phyloP scores from a whole-genome alignment of 2,113 vertebrate genomes.

The Tinamus guttatus region DNA sequence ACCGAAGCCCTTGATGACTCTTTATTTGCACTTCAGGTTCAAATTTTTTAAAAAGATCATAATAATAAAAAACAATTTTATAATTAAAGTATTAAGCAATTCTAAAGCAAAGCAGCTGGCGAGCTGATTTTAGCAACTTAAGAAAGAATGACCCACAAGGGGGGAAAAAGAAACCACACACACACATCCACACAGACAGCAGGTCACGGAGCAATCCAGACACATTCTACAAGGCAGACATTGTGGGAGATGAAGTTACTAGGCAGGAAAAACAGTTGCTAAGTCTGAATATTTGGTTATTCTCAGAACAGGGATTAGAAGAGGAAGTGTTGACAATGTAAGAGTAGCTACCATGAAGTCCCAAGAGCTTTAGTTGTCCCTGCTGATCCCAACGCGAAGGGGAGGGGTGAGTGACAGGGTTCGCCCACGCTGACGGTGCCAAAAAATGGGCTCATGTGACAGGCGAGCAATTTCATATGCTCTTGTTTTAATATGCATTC shows the following conservation, averaged over 20 bases:
- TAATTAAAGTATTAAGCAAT: not conserved
- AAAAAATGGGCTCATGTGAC: not conserved
- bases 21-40: not conserved
- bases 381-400: constrained; percentile 11
- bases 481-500: not conserved
- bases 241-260: constrained; percentile 62
- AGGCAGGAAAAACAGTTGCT: constrained; percentile 72
- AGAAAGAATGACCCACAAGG: not conserved
- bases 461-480: not conserved
- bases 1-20: not conserved
- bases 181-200: not conserved
- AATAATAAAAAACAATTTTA: not conserved
- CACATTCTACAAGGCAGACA: constrained; percentile 56
- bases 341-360: constrained; percentile 70
- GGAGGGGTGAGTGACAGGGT: constrained; percentile 15
- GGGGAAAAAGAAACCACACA: not conserved
- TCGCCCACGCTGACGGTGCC: constrained; percentile 9
- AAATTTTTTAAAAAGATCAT: not conserved
- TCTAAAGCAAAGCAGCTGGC: constrained; percentile 1
- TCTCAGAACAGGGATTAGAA: constrained; percentile 71
- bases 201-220: constrained; percentile 36
- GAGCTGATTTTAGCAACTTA: not conserved
- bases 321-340: constrained; percentile 74
- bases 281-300: constrained; percentile 75
- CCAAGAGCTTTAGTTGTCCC: constrained; percentile 60